A percentile compares a stretch with the other conserved stretches of the same genome.
Evolutionary conservation across 2,113 vertebrate species (phyloP).

Genomic region (Australoheros scitulus): DNA sequence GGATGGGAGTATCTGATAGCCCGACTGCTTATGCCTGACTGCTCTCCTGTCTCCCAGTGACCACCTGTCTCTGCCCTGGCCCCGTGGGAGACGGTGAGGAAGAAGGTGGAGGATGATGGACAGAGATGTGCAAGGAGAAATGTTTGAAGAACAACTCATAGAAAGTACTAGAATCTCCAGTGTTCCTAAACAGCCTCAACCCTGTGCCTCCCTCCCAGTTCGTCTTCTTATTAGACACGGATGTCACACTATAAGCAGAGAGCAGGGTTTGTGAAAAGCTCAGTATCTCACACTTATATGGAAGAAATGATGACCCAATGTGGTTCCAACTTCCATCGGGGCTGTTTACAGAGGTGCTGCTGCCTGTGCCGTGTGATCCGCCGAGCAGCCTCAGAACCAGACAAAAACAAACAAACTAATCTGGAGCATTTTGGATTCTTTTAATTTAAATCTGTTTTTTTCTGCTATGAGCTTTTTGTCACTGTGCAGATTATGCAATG

Average conservation of each 20-base stretch:
- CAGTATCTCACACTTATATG: slow-evolving; percentile 12
- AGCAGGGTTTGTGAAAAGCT: slow-evolving; percentile 27
- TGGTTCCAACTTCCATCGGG: slow-evolving; percentile 32
- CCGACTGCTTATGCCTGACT: slow-evolving; percentile 74
- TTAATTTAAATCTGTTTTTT: slow-evolving; percentile 71
- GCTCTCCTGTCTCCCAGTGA: slow-evolving; percentile 67
- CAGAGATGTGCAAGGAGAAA: slow-evolving; percentile 36
- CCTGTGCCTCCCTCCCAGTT: slow-evolving; percentile 6
- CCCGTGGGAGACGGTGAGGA: slow-evolving; percentile 40
- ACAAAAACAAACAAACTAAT: slow-evolving; percentile 43
- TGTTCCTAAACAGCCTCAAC: slow-evolving; percentile 5
- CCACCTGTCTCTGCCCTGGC: slow-evolving; percentile 74
- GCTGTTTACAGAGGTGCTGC: slow-evolving; percentile 44
- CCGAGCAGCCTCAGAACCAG: slow-evolving; percentile 54
- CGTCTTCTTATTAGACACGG: slow-evolving; percentile 21
- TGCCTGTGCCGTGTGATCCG: slow-evolving; percentile 49
- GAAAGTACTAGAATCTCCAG: slow-evolving; percentile 57
- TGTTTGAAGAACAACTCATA: slow-evolving; percentile 38
- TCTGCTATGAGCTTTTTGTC: slow-evolving; percentile 54
- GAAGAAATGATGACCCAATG: slow-evolving; percentile 23
- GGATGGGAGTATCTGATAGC: slow-evolving; percentile 74
- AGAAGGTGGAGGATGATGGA: slow-evolving; percentile 26
- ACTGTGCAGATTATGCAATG: slow-evolving; percentile 68
- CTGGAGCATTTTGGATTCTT: slow-evolving; percentile 67
- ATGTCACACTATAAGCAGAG: slow-evolving; percentile 16